These are phyloP conservation scores for Psettodes erumei DNA, from an alignment of 2,113 vertebrate species.

Conservation along the genomic window DNA sequence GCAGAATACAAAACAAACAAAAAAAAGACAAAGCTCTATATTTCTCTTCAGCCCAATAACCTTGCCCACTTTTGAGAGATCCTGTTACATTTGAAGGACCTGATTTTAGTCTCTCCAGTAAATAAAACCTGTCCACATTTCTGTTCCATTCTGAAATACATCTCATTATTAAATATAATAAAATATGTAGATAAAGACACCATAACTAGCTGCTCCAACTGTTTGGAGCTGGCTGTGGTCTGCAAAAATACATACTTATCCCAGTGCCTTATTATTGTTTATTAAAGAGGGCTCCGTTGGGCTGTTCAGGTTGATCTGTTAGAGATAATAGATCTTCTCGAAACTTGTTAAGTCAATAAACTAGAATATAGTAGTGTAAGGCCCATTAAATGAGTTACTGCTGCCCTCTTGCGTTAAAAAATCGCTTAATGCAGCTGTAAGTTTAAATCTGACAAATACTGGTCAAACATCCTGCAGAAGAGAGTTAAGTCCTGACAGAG, in stretches of 20 bases:
- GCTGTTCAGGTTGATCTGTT: background rate
- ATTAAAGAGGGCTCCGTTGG: background rate
- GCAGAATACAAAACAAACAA: no score
- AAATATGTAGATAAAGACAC: no score
- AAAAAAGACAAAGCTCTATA: no score
- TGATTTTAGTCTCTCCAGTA: no score
- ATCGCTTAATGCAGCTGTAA: constrained; percentile 54
- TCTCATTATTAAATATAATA: no score
- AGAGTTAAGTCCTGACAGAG: constrained; percentile 2
- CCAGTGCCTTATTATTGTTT: background rate
- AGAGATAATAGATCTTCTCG: background rate
- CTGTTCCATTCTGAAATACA: background rate
- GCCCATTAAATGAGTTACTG: background rate
- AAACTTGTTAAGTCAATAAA: background rate
- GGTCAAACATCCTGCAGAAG: background rate
- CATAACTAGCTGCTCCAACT: background rate
- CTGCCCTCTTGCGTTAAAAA: background rate
- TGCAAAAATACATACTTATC: background rate
- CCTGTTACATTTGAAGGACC: no score
- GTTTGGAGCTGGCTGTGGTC: background rate
- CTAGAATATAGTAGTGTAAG: background rate
- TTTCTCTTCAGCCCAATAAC: no score
- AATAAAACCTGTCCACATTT: no score
- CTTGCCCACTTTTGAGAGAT: no score
- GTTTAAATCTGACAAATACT: background rate